phyloP scores from a whole-genome alignment of 2,113 vertebrate species.

The Callopanchax toddi region DNA sequence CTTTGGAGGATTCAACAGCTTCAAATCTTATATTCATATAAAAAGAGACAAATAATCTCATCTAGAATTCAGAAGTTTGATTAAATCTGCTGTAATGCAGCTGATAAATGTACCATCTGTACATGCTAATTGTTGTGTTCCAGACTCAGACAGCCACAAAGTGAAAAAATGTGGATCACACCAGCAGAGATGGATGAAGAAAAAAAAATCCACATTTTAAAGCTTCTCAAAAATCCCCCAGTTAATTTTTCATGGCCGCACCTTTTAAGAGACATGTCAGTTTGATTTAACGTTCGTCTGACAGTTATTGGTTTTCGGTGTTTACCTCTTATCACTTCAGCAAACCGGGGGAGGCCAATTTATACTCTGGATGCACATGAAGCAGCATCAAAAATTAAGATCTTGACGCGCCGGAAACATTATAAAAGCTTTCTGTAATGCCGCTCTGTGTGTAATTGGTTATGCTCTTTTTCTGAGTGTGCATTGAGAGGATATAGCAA shows the following conservation, averaged over 20 bases:
- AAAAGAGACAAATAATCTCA: background rate
- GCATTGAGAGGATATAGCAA: slow-evolving; percentile 37
- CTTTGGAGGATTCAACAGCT: background rate
- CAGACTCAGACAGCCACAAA: slow-evolving; percentile 31
- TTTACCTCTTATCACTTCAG: slow-evolving; percentile 78
- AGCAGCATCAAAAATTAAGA: slow-evolving; percentile 76
- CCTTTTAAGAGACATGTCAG: slow-evolving; percentile 78
- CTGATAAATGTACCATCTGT: slow-evolving; percentile 25
- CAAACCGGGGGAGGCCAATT: slow-evolving; percentile 71
- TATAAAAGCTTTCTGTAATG: slow-evolving; percentile 73
- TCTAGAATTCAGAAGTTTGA: slow-evolving; percentile 17
- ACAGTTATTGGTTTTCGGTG: slow-evolving; percentile 80
- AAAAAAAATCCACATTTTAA: slow-evolving; percentile 50
- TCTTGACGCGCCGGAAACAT: slow-evolving; percentile 72
- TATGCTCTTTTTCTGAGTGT: slow-evolving; percentile 50
- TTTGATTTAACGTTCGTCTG: slow-evolving; percentile 74
- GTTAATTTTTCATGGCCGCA: slow-evolving; percentile 76
- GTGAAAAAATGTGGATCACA: slow-evolving; percentile 48
- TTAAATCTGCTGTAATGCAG: slow-evolving; percentile 15
- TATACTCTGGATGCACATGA: slow-evolving; percentile 66
- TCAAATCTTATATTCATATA: background rate
- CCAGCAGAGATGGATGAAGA: slow-evolving; percentile 40
- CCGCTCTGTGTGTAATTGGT: slow-evolving; percentile 66
- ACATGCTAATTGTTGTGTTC: slow-evolving; percentile 34
- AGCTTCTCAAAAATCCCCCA: slow-evolving; percentile 58